phyloP scores from a whole-genome alignment of 2,797 vertebrate genomes.

The Megalops cyprinoides region DNA sequence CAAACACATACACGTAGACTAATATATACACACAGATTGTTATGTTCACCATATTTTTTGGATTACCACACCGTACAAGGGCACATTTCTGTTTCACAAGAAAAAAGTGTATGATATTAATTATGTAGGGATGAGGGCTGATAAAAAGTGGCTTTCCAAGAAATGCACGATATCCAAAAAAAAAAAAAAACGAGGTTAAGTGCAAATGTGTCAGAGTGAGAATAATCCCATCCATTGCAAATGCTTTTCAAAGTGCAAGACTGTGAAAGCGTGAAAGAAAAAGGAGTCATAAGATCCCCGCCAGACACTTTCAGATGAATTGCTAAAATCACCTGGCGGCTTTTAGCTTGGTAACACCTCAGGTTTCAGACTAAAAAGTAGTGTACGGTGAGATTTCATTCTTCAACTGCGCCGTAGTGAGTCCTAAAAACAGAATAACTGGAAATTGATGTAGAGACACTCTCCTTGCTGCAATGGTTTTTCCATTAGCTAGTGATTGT shows the following conservation, averaged over 20 bases:
- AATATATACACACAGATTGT: neutral
- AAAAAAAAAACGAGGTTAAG: slow-evolving; percentile 68
- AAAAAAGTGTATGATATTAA: slow-evolving; percentile 62
- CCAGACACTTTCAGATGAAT: slow-evolving; percentile 49
- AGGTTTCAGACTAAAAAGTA: slow-evolving; percentile 28
- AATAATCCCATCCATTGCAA: slow-evolving; percentile 64
- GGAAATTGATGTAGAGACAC: neutral
- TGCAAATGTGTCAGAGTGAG: slow-evolving; percentile 66
- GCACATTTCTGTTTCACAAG: slow-evolving; percentile 58
- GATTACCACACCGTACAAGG: too few relatives aligned
- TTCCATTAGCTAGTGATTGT: slow-evolving; percentile 19
- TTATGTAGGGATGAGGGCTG: slow-evolving; percentile 51
- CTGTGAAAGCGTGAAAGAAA: slow-evolving; percentile 70
- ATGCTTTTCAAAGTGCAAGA: slow-evolving; percentile 68
- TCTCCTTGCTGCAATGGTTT: neutral
- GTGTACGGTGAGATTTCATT: neutral
- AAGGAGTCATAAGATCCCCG: slow-evolving; percentile 54
- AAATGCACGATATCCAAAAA: slow-evolving; percentile 65
- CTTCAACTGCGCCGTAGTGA: neutral
- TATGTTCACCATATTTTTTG: neutral
- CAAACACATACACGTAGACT: slow-evolving; percentile 16
- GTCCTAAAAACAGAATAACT: neutral
- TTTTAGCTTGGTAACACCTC: slow-evolving; percentile 66
- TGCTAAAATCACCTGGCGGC: slow-evolving; percentile 56
- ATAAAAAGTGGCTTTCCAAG: slow-evolving; percentile 50